Evolutionary conservation across 2,888 invertebrate genomes (phyloP), one percentile per base, ranked within the genome.

Genomic region (Argynnis bischoffii): DNA sequence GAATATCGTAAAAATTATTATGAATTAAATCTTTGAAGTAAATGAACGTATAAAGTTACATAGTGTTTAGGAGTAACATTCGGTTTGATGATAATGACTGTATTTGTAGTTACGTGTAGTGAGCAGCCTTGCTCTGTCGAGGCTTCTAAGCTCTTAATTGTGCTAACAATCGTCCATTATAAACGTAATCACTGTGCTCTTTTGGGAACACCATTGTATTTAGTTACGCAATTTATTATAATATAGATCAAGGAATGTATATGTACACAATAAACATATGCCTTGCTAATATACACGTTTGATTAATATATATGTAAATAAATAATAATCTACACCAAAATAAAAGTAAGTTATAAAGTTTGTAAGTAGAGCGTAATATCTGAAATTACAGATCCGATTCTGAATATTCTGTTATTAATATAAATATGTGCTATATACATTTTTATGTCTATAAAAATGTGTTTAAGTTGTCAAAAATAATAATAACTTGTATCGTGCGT

Each of bases 81-180:
- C 69, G 6, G 8, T 35, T 41, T 15, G 21, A 35, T 69, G 60
- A 60, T 64, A 64, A 68, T 72, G 74, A 82, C 78, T 77, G 69
- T 72, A 63, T 70, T 71, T 74, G 80, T 80, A 31, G 77, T 81
- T 74, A 71, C 79, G 83, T 85, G 83, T 73, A 74, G 72, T 66
- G 72, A 69, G 71, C 71, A 84, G 79, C 89, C 89, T 90, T 85
- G 89, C 79, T 82, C 77, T 80, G 77, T 76, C 76, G 76, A 79
- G 76, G 80, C 83, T 85, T 84, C 81, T 80, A 78, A 79, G 78
- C 78, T 82, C 82, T 85, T 87, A 89, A 89, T 87, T 90, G 84
- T 86, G 80, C 81, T 87, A 87, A 89, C 87, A 88, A 85, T 87
- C 81, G 82, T 79, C 83, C 80, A 81, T 83, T 84, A 83, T 79